Evolutionary conservation across 2,797 vertebrate genomes (phyloP).

Genomic region (Pseudomugil tenellus): DNA sequence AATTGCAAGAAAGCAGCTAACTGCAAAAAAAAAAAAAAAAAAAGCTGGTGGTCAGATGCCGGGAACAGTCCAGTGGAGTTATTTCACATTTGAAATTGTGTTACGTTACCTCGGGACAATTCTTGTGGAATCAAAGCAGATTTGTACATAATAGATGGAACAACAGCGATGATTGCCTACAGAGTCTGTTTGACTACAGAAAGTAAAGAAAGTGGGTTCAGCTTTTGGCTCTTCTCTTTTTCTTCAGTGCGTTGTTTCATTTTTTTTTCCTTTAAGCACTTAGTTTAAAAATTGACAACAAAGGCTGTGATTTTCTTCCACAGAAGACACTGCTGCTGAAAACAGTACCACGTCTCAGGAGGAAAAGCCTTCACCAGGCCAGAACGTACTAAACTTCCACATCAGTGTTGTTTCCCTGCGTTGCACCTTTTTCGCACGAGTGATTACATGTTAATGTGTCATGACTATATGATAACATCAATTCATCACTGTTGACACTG

Average conservation of each 20-base stretch:
- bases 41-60: not conserved
- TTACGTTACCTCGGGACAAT: constrained; percentile 1
- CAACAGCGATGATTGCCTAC: not conserved
- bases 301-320: too few species aligned
- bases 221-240: not conserved
- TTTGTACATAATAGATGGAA: constrained; percentile 7
- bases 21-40: not conserved
- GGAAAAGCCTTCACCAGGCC: too few species aligned
- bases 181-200: not conserved
- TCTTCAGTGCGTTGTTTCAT: not conserved
- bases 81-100: constrained; percentile 8
- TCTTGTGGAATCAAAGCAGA: not conserved
- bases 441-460: too few species aligned
- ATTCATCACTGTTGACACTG: too few species aligned
- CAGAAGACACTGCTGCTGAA: too few species aligned
- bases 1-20: constrained; percentile 10
- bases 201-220: not conserved
- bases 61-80: not conserved
- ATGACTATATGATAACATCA: too few species aligned
- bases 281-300: too few species aligned
- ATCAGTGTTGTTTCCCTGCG: too few species aligned
- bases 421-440: too few species aligned
- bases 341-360: too few species aligned
- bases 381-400: too few species aligned
- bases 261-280: not conserved